Conservation (phyloP, 2,113 vertebrate species). For the Zapus hudsonius region DNA sequence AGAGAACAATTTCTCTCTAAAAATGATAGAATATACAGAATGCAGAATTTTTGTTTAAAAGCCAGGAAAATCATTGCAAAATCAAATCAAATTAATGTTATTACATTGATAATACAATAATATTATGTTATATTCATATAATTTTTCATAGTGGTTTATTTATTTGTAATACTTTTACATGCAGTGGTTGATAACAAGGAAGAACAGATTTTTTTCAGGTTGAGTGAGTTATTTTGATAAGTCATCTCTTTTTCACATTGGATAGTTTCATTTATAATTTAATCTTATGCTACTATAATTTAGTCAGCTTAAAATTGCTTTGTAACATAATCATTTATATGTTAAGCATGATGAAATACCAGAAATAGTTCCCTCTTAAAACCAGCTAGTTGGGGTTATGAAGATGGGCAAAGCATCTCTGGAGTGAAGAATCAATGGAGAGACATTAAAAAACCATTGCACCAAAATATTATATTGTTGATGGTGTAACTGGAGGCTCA, state of each 20-base stretch:
- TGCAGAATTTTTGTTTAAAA: not conserved
- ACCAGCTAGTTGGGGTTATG: not conserved
- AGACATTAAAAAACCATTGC: not conserved
- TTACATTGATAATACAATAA: not conserved
- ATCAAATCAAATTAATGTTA: not conserved
- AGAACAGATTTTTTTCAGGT: not conserved
- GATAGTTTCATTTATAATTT: not conserved
- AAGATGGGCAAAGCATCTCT: not conserved
- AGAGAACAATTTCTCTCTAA: no score
- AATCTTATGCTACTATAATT: not conserved
- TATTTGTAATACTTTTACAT: no score
- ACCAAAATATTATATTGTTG: not conserved
- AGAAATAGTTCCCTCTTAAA: not conserved
- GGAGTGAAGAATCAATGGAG: not conserved
- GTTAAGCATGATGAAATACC: not conserved
- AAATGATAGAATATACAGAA: not conserved
- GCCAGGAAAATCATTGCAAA: not conserved
- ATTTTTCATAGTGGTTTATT: not conserved
- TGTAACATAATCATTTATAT: not conserved
- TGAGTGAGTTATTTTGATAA: not conserved
- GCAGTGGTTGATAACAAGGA: not conserved
- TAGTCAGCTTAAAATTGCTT: not conserved
- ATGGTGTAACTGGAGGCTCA: not conserved
- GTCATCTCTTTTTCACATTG: not conserved
- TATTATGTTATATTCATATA: not conserved